Evolutionary conservation across 2,888 invertebrate genomes (phyloP).

Genomic region (Melangyna quadrimaculata): DNA sequence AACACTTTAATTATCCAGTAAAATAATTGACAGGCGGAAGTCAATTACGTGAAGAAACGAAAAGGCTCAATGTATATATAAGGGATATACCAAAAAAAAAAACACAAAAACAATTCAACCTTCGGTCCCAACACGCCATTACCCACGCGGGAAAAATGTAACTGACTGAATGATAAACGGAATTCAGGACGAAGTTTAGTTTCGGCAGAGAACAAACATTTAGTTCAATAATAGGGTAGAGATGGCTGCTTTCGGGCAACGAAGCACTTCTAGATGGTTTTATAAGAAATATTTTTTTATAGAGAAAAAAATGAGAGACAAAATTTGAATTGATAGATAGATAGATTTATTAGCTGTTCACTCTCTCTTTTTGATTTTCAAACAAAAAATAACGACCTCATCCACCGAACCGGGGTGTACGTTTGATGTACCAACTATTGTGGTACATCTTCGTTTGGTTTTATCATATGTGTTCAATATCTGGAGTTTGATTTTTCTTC

Average conservation of each 20-base stretch:
- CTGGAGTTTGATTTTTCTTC: no score
- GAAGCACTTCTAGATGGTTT: neutral
- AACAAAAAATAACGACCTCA: no score
- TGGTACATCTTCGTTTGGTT: no score
- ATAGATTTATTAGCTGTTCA: no score
- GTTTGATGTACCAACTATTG: no score
- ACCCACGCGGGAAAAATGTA: neutral
- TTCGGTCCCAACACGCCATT: neutral
- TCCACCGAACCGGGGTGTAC: no score
- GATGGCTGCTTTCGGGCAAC: neutral
- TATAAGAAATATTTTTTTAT: no score
- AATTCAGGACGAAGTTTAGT: conserved; percentile 2
- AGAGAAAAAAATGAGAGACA: no score
- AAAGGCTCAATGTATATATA: neutral
- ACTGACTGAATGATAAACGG: conserved; percentile 11
- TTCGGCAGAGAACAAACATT: neutral
- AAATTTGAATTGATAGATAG: no score
- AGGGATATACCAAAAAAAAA: neutral
- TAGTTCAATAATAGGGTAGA: neutral
- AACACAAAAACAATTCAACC: neutral
- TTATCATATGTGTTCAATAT: no score
- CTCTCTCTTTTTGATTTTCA: no score
- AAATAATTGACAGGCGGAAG: conserved; percentile 62
- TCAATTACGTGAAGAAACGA: conserved; percentile 26
- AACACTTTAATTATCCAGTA: conserved; percentile 61